Evolutionary conservation across 1,140 invertebrate species (phyloP).

Genomic region (Drosophila prosaltans): DNA sequence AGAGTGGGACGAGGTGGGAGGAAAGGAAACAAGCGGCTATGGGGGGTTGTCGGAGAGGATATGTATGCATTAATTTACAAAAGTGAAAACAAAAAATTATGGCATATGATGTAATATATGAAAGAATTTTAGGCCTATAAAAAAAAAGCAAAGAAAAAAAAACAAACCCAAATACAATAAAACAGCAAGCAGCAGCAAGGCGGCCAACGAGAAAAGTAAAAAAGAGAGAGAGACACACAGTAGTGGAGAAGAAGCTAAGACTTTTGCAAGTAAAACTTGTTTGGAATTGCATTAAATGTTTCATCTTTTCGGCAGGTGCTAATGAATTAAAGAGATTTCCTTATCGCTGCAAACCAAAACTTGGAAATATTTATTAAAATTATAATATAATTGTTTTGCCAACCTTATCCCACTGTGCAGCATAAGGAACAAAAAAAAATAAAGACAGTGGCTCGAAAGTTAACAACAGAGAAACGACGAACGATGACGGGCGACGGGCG

Average conservation of each 20-base stretch:
- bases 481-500: background rate
- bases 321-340: too few species aligned
- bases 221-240: constrained; percentile 2
- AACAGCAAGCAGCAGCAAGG: too few species aligned
- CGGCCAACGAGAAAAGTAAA: background rate
- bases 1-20: background rate
- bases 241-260: background rate
- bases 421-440: background rate
- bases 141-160: constrained; percentile 24
- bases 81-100: constrained; percentile 15
- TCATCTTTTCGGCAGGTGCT: too few species aligned
- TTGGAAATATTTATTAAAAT: too few species aligned
- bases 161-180: constrained; percentile 12
- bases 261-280: too few species aligned
- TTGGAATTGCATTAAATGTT: too few species aligned
- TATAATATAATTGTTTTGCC: too few species aligned
- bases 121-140: constrained; percentile 52
- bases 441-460: constrained; percentile 1
- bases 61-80: constrained; percentile 9
- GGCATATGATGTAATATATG: constrained; percentile 45
- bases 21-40: background rate
- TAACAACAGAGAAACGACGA: constrained; percentile 1
- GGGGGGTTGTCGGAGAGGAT: background rate
- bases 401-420: background rate
- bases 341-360: too few species aligned